Conservation (phyloP, 2,888 invertebrate genomes). For the Octonoba sinensis region DNA sequence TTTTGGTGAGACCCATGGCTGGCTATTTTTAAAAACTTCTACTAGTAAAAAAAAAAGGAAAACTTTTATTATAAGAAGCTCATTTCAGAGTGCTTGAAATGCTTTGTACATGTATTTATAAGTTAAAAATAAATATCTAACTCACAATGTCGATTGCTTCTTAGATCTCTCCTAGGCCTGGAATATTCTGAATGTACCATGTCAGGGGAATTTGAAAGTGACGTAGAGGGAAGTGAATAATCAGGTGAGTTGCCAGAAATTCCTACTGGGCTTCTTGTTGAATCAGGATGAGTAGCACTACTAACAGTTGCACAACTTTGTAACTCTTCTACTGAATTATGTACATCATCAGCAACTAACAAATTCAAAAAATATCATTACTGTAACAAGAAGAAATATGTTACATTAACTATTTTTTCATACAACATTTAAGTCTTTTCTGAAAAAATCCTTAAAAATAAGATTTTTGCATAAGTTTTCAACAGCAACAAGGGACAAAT, state of each 20-base stretch:
- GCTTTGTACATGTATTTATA: not conserved
- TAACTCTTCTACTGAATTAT: conserved; percentile 46
- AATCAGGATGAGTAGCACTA: conserved; percentile 63
- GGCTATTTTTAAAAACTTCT: no score
- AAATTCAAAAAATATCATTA: not conserved
- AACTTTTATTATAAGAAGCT: no score
- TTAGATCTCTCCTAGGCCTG: conserved; percentile 57
- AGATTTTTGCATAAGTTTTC: no score
- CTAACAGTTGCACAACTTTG: conserved; percentile 60
- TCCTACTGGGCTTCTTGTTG: conserved; percentile 47
- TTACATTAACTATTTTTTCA: no score
- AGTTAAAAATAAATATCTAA: not conserved
- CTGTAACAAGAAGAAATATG: no score
- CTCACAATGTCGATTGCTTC: conserved; percentile 56
- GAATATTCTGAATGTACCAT: conserved; percentile 46
- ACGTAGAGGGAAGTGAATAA: conserved; percentile 26
- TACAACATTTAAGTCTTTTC: no score
- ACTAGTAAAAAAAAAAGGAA: no score
- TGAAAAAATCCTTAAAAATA: no score
- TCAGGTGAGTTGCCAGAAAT: conserved; percentile 41
- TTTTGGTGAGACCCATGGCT: no score
- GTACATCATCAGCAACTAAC: conserved; percentile 3
- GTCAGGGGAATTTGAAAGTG: conserved; percentile 29
- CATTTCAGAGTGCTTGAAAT: not conserved
- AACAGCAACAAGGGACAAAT: no score